These are phyloP conservation scores for Thunnus thynnus DNA, from an alignment of 2,113 vertebrate genomes.

Conservation along the genomic window DNA sequence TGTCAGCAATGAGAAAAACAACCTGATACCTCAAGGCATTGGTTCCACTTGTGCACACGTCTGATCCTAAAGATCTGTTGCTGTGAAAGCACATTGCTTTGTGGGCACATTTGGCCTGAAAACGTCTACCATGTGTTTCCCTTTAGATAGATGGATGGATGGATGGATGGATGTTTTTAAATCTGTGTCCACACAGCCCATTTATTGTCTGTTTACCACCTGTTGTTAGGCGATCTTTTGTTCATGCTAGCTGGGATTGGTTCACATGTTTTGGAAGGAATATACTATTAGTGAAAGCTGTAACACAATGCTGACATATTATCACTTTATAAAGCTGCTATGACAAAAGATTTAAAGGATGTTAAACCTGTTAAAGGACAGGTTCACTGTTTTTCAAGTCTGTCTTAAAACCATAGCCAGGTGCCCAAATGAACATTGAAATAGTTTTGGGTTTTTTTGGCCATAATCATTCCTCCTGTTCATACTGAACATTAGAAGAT, in stretches of 20 bases:
- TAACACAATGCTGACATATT: no score
- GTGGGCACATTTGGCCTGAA: conserved; percentile 31
- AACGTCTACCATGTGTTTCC: conserved; percentile 24
- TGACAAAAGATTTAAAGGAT: no score
- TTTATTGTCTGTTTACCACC: conserved; percentile 22
- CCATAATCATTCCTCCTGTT: no score
- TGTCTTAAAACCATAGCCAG: no score
- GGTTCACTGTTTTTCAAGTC: no score
- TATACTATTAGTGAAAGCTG: no score
- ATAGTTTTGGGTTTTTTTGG: no score
- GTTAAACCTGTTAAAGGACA: no score
- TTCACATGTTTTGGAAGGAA: no score
- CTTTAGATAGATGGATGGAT: conserved; percentile 21
- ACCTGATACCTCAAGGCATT: conserved; percentile 22
- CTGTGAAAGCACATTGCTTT: conserved; percentile 23
- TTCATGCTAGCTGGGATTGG: not conserved
- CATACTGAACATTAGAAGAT: no score
- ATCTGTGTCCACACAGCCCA: conserved; percentile 8
- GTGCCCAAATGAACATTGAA: no score
- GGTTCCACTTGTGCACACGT: conserved; percentile 8
- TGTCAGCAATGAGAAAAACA: conserved; percentile 49
- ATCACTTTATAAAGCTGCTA: no score
- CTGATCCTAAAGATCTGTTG: conserved; percentile 28
- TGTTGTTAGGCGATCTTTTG: conserved; percentile 8
- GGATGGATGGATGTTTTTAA: not conserved